phyloP scores from a whole-genome alignment of 2,797 vertebrate genomes.

The Chaetodon trifasciatus region DNA sequence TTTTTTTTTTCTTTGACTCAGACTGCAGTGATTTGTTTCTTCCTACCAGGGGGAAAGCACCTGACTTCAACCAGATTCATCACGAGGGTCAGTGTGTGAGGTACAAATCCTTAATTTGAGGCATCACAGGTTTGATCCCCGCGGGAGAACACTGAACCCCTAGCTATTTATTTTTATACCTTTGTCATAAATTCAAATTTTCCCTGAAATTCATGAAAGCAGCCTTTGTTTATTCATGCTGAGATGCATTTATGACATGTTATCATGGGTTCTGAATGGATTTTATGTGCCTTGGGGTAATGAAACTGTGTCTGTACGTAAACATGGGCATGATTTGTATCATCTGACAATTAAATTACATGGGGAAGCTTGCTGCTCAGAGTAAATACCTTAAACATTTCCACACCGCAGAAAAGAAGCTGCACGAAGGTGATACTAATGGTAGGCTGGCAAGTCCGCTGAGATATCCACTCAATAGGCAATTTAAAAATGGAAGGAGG shows the following conservation, averaged over 20 bases:
- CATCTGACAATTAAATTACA: slow-evolving; percentile 73
- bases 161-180: slow-evolving; percentile 9
- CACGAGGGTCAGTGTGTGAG: slow-evolving; percentile 29
- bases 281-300: slow-evolving; percentile 46
- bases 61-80: slow-evolving; percentile 51
- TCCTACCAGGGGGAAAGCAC: slow-evolving; percentile 40
- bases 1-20: slow-evolving; percentile 32
- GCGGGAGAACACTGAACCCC: neutral
- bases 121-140: slow-evolving; percentile 34
- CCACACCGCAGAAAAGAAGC: slow-evolving; percentile 81
- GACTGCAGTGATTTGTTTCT: slow-evolving; percentile 33
- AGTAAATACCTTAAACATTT: slow-evolving; percentile 60
- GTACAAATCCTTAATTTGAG: slow-evolving; percentile 23
- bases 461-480: slow-evolving; percentile 94
- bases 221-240: slow-evolving; percentile 25
- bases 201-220: slow-evolving; percentile 36
- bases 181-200: slow-evolving; percentile 10
- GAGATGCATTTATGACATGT: slow-evolving; percentile 38
- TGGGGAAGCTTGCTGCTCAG: slow-evolving; percentile 6
- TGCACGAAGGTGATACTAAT: slow-evolving; percentile 90
- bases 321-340: slow-evolving; percentile 57
- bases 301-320: slow-evolving; percentile 36
- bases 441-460: slow-evolving; percentile 88
- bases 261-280: slow-evolving; percentile 38
- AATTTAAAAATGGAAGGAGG: slow-evolving; percentile 98